phyloP scores from a whole-genome alignment of 2,888 invertebrate species.

The Polydrusus cervinus region DNA sequence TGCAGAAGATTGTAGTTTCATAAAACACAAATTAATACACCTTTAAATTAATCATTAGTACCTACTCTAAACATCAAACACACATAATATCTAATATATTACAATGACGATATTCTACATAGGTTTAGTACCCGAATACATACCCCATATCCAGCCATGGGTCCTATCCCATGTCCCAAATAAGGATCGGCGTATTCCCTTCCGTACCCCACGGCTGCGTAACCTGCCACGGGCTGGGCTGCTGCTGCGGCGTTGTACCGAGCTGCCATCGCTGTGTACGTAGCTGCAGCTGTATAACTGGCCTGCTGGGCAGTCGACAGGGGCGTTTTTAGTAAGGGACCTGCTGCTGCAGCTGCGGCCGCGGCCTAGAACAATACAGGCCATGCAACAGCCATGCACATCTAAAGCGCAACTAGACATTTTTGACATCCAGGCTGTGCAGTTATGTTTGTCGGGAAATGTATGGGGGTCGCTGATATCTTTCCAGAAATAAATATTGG shows the following conservation, averaged over 20 bases:
- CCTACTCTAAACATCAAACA: constrained; percentile 3
- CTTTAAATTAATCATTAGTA: too few species aligned
- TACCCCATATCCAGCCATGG: constrained; percentile 97
- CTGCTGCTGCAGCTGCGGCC: constrained; percentile 79
- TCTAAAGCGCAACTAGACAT: constrained; percentile 64
- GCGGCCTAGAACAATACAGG: constrained; percentile 73
- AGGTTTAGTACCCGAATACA: constrained; percentile 66
- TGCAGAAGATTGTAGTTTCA: too few species aligned
- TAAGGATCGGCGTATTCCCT: constrained; percentile 95
- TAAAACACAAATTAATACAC: too few species aligned
- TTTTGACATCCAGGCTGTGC: constrained; percentile 56
- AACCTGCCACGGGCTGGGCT: constrained; percentile 80
- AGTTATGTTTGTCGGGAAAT: constrained; percentile 28
- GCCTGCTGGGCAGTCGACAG: constrained; percentile 89
- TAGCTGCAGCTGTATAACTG: constrained; percentile 88
- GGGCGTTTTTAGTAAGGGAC: constrained; percentile 88
- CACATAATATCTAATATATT: background rate
- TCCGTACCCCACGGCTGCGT: constrained; percentile 86
- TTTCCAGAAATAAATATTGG: background rate
- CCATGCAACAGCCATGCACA: constrained; percentile 70
- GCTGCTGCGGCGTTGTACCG: constrained; percentile 79
- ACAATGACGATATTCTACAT: background rate
- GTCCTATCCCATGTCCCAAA: constrained; percentile 95
- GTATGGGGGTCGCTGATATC: background rate
- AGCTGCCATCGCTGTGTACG: constrained; percentile 84